phyloP scores from a whole-genome alignment of 1,140 invertebrate genomes.

The Diuraphis noxia region DNA sequence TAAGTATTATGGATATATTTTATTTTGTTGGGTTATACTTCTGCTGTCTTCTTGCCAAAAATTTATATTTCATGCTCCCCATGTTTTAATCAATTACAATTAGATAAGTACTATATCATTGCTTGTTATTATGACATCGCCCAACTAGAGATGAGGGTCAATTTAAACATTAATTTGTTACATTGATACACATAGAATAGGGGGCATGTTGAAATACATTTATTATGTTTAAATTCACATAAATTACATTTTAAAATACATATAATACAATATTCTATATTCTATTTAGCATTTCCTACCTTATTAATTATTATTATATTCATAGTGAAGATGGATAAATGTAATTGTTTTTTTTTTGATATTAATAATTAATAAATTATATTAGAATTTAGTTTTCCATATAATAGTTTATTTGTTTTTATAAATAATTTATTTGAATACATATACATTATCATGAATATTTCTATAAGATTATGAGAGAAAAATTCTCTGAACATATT shows the following conservation, averaged over 20 bases:
- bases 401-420: background rate
- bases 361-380: background rate
- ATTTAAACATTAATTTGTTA: constrained; percentile 41
- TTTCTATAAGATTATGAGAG: background rate
- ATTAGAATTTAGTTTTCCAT: background rate
- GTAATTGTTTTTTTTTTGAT: too few relatives aligned
- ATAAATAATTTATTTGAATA: background rate
- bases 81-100: background rate
- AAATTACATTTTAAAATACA: background rate
- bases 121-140: constrained; percentile 1
- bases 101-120: background rate
- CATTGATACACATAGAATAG: background rate
- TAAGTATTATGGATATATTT: background rate
- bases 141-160: constrained; percentile 16
- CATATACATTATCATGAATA: background rate
- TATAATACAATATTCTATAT: background rate
- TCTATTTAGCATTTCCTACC: background rate
- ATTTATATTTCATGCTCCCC: background rate
- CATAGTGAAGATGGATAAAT: background rate
- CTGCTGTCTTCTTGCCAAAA: background rate
- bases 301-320: background rate
- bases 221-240: background rate
- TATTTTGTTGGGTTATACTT: background rate
- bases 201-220: background rate
- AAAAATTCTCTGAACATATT: background rate